Evolutionary conservation across 2,113 vertebrate genomes (phyloP).

Genomic region (Zosterops pallidus): DNA sequence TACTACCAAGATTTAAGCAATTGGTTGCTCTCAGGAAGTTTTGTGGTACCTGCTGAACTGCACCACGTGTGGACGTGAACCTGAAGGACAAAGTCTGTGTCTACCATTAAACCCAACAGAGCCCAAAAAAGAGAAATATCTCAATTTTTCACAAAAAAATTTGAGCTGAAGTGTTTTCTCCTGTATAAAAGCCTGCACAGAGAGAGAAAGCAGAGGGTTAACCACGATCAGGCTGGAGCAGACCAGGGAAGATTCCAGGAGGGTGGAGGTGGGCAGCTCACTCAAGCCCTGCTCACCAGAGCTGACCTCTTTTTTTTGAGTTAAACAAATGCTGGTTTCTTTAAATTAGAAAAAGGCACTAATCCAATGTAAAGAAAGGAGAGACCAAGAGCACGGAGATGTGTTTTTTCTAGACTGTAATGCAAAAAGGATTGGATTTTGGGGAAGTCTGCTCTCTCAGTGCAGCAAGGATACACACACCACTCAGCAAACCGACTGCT

Average conservation of each 20-base stretch:
- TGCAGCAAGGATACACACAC: background rate
- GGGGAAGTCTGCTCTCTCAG: background rate
- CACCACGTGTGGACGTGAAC: accelerated
- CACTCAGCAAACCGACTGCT: background rate
- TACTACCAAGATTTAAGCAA: background rate
- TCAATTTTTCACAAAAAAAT: background rate
- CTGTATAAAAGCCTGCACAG: background rate
- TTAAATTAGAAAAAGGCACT: constrained; percentile 52
- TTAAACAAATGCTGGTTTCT: constrained; percentile 51
- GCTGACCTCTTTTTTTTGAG: constrained; percentile 15
- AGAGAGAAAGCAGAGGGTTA: background rate
- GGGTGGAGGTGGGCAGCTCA: background rate
- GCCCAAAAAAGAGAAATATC: background rate
- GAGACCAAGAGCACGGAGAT: background rate
- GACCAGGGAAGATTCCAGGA: background rate
- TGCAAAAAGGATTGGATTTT: background rate
- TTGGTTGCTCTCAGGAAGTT: background rate
- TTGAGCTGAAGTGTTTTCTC: background rate
- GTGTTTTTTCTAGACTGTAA: constrained; percentile 35
- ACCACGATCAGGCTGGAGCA: background rate
- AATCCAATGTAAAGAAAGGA: constrained; percentile 66
- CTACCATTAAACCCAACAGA: background rate
- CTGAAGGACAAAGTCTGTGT: background rate
- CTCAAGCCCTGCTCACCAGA: background rate
- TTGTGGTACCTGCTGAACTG: background rate